Conservation (phyloP, 2,888 invertebrate species). For the Calameuta pallipes region DNA sequence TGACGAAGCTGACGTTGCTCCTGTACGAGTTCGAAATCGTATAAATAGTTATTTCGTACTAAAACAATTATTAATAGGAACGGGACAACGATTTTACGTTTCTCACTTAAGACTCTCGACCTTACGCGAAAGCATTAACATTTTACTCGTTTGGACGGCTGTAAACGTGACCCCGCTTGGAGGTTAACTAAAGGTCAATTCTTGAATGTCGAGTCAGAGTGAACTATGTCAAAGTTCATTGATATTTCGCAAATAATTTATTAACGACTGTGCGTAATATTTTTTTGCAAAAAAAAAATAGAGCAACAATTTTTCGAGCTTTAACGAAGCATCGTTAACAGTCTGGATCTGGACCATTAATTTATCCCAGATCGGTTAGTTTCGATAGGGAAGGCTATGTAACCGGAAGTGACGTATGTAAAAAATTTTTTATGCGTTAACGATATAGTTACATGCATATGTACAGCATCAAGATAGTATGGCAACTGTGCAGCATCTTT, state of each 20-base stretch:
- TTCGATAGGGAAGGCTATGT: no score
- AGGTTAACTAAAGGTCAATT: neutral
- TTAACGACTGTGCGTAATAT: neutral
- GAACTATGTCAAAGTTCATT: neutral
- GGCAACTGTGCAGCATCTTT: neutral
- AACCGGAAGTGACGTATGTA: no score
- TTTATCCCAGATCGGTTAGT: no score
- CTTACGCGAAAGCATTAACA: neutral
- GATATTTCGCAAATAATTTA: neutral
- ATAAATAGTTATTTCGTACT: neutral
- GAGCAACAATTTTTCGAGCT: no score
- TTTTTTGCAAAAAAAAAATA: neutral
- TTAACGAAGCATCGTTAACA: no score
- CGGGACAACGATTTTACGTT: neutral
- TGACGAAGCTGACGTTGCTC: neutral
- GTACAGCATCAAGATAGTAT: neutral
- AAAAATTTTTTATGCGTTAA: no score
- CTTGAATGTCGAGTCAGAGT: neutral
- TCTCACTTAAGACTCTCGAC: no score
- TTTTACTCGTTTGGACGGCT: neutral
- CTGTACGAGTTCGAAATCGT: neutral
- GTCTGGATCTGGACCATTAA: no score
- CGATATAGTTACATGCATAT: no score
- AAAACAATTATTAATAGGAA: neutral
- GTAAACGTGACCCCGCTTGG: neutral